These are phyloP conservation scores for Beroe ovata DNA, from an alignment of 37 sponge, comb jelly and placozoan genomes.

Conservation along the genomic window DNA sequence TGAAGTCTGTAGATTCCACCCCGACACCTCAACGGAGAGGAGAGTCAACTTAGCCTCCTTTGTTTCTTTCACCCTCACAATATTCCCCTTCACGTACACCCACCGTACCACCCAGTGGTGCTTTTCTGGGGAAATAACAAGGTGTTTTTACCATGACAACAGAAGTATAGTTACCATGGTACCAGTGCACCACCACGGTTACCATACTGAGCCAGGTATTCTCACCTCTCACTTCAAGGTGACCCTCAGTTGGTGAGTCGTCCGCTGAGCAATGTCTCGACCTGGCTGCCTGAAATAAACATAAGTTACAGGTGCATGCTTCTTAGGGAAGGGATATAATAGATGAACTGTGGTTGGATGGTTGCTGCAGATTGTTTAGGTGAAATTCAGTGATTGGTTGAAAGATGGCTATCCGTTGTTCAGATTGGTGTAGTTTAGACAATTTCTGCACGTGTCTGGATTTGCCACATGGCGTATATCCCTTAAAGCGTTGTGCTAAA, in stretches of 20 bases:
- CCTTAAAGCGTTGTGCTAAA: too few species aligned
- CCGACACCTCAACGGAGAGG: background rate
- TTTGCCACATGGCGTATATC: too few species aligned
- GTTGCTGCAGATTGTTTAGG: too few species aligned
- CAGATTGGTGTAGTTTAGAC: too few species aligned
- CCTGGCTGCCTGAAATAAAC: constrained; percentile 30
- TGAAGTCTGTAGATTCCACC: background rate
- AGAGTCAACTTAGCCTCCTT: background rate
- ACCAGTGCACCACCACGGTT: background rate
- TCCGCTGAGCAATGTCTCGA: constrained; percentile 61
- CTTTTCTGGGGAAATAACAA: constrained; percentile 12
- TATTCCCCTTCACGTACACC: constrained; percentile 3
- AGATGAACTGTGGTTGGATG: too few species aligned
- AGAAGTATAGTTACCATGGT: background rate
- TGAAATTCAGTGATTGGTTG: too few species aligned
- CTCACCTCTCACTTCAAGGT: constrained; percentile 49
- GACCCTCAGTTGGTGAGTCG: constrained; percentile 58
- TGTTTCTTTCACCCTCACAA: constrained; percentile 5
- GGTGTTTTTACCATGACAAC: background rate
- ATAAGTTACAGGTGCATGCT: too few species aligned
- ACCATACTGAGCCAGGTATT: background rate
- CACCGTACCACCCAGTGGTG: constrained; percentile 53
- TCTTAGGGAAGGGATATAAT: too few species aligned
- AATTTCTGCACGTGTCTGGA: too few species aligned
- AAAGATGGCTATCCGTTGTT: too few species aligned